Evolutionary conservation across 1,140 invertebrate species (phyloP).

Genomic region (Drosophila kepulauana): DNA sequence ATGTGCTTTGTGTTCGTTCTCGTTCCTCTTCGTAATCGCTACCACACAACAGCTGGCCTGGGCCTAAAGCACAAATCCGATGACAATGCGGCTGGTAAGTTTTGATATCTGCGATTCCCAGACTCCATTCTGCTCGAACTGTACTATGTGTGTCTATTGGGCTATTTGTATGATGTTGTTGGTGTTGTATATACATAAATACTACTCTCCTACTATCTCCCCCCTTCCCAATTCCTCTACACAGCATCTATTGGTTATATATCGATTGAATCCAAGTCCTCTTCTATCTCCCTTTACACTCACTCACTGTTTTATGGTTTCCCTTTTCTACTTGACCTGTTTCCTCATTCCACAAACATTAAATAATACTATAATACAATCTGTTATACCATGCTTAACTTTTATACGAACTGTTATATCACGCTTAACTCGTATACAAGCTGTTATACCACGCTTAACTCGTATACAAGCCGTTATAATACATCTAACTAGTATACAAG

Average conservation of each 20-base stretch:
- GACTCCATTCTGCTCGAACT: constrained; percentile 21
- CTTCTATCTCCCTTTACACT: not conserved
- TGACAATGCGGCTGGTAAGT: constrained; percentile 66
- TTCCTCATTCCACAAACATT: not conserved
- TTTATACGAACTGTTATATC: constrained; percentile 6
- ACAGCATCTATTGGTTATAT: not conserved
- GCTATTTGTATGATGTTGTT: constrained; percentile 30
- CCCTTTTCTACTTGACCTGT: not conserved
- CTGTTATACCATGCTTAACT: not conserved
- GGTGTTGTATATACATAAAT: constrained; percentile 35
- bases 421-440: too few species aligned
- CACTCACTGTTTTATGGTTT: not conserved
- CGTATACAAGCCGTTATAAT: too few species aligned
- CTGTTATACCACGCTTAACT: not conserved
- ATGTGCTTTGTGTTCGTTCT: constrained; percentile 52
- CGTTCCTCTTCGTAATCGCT: constrained; percentile 27
- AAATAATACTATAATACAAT: not conserved
- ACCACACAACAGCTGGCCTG: constrained; percentile 58
- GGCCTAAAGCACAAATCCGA: constrained; percentile 71
- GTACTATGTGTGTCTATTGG: constrained; percentile 36
- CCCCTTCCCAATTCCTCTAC: not conserved
- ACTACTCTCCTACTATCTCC: not conserved
- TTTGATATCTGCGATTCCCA: constrained; percentile 15
- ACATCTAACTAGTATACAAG: not conserved
- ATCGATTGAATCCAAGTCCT: not conserved